Evolutionary conservation across 1,140 invertebrate species (phyloP).

Genomic region (Leptinotarsa undecemlineata): DNA sequence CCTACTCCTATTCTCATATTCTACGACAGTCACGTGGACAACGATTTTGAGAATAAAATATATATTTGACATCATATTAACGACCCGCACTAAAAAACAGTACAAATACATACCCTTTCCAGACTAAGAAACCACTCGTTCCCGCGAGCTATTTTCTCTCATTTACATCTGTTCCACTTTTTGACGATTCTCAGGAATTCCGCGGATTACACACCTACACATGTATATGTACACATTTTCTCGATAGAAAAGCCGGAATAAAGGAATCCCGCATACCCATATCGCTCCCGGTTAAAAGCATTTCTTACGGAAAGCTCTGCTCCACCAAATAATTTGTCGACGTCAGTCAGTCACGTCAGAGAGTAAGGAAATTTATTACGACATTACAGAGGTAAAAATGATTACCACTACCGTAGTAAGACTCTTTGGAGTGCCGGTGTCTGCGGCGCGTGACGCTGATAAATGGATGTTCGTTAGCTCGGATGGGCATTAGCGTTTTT

Average conservation of each 20-base stretch:
- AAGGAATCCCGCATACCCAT: not conserved
- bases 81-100: not conserved
- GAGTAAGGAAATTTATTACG: slow-evolving; percentile 19
- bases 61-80: not conserved
- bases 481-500: slow-evolving; percentile 21
- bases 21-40: no score
- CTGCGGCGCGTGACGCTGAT: slow-evolving; percentile 18
- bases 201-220: not conserved
- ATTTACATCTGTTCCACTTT: slow-evolving; percentile 8
- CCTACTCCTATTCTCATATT: no score
- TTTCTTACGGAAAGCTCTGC: slow-evolving; percentile 1
- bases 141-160: not conserved
- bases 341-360: slow-evolving; percentile 14
- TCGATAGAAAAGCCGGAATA: not conserved
- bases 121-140: not conserved
- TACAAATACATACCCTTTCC: not conserved
- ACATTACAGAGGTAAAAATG: slow-evolving; percentile 24
- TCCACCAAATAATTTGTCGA: slow-evolving; percentile 12
- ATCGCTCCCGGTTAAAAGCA: slow-evolving; percentile 1
- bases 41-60: no score
- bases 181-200: not conserved
- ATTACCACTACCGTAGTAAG: slow-evolving; percentile 12
- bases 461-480: slow-evolving; percentile 22
- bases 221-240: slow-evolving; percentile 3
- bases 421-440: not conserved